These are phyloP conservation scores for Cosmia trapezina DNA, from an alignment of 2,888 invertebrate species.

Conservation along the genomic window DNA sequence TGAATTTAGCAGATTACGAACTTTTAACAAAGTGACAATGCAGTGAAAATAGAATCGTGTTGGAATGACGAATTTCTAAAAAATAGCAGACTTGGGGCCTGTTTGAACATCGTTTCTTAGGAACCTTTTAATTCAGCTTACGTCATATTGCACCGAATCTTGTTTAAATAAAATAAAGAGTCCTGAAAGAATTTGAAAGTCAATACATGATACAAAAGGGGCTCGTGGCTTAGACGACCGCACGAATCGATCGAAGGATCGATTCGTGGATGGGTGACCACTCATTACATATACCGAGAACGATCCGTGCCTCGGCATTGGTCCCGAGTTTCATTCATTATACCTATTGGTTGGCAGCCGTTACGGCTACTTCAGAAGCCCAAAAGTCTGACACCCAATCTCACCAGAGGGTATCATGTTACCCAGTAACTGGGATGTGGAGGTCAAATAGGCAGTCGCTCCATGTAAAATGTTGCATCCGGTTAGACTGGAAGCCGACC, in stretches of 20 bases:
- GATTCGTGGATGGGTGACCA: background rate
- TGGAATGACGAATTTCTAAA: too few species aligned
- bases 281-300: background rate
- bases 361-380: background rate
- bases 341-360: background rate
- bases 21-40: too few species aligned
- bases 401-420: background rate
- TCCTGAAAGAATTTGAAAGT: background rate
- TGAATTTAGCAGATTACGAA: too few species aligned
- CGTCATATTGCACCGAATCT: constrained; percentile 5
- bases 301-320: background rate
- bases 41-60: too few species aligned
- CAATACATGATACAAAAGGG: background rate
- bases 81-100: too few species aligned
- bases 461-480: background rate
- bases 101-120: constrained; percentile 1
- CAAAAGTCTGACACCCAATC: background rate
- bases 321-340: background rate
- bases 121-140: constrained; percentile 6
- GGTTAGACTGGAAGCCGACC: background rate
- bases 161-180: background rate
- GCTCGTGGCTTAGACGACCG: background rate
- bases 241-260: background rate
- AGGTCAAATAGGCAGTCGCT: background rate
- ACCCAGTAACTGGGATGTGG: background rate